Base-by-base conservation (phyloP, 2,113 vertebrate species). In the Sturnus vulgaris region DNA sequence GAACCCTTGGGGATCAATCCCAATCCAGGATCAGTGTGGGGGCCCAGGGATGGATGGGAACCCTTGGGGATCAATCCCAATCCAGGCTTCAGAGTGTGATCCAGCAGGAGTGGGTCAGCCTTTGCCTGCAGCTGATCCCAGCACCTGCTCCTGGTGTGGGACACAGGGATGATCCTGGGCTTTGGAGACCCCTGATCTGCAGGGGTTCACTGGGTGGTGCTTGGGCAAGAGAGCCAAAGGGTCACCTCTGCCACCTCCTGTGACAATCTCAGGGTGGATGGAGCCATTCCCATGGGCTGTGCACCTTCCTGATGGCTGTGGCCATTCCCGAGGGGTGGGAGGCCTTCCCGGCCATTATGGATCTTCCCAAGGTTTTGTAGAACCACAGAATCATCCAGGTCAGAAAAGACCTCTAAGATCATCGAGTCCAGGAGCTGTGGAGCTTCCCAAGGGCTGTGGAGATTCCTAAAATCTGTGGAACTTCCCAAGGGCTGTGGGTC, bases 401-500 rank as follows among this genome's bases (percentile, higher is more conserved):
- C 42, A 42, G 66, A 19, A 56, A 39, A 39, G 37, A 37, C 37
- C 37, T 37, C 37, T 37, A 37, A 37, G 39, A 39, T 39, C 39
- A 15, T 10, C 0, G 3, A 27, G 42, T 6, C 13, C 53, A 52
- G 53, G 53, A 52, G 44, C 30, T 72, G 39, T 8, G 12, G 8
- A 1, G 0, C 2, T 15, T 82, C 61, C 61, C 35, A 15, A 28
- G 1, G 15, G 30, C 7, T 56, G 35, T 42, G 27, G 13, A 14
- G 0, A 11, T 72, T 25, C 11, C 12, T 40, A 50, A 39, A 2
- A 4, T 1, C 6, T 61, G 20, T 13, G 5, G 19, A 13, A 2
- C n/a, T 57, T 57, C 46, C 10, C 3, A 49, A 10, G 1, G 2
- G 4, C 0, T 78, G 2, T 33, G 31, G 1, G 1, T 0, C n/a